Conservation (phyloP, 2,888 invertebrate species). For the Tetragonisca angustula region DNA sequence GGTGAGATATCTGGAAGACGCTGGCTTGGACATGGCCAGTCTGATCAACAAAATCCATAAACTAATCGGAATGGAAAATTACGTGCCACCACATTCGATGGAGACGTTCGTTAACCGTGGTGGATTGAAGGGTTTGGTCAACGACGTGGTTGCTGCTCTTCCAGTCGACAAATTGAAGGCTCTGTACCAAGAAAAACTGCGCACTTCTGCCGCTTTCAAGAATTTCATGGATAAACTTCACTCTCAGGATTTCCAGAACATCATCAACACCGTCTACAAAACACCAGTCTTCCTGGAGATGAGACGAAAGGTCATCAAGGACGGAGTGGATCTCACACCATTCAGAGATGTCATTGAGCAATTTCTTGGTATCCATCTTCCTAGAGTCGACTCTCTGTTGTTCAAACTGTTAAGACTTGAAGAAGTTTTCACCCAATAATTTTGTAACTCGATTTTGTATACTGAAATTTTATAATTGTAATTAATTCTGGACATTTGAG, state of each 20-base stretch:
- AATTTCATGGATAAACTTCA: constrained; percentile 66
- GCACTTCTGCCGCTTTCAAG: constrained; percentile 70
- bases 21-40: constrained; percentile 59
- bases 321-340: constrained; percentile 67
- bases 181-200: constrained; percentile 73
- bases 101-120: constrained; percentile 47
- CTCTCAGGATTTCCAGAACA: constrained; percentile 65
- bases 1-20: neutral
- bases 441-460: neutral
- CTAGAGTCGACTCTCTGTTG: neutral
- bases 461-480: neutral
- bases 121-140: constrained; percentile 73
- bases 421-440: neutral
- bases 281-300: constrained; percentile 22
- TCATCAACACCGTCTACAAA: constrained; percentile 58
- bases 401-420: neutral
- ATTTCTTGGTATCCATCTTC: constrained; percentile 66
- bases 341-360: constrained; percentile 47
- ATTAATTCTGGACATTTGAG: neutral
- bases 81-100: constrained; percentile 45
- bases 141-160: constrained; percentile 70
- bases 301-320: constrained; percentile 56
- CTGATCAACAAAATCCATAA: constrained; percentile 66
- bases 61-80: constrained; percentile 67
- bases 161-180: constrained; percentile 74